Conservation (phyloP, 2,888 invertebrate genomes). For the Drosophila formosana region DNA sequence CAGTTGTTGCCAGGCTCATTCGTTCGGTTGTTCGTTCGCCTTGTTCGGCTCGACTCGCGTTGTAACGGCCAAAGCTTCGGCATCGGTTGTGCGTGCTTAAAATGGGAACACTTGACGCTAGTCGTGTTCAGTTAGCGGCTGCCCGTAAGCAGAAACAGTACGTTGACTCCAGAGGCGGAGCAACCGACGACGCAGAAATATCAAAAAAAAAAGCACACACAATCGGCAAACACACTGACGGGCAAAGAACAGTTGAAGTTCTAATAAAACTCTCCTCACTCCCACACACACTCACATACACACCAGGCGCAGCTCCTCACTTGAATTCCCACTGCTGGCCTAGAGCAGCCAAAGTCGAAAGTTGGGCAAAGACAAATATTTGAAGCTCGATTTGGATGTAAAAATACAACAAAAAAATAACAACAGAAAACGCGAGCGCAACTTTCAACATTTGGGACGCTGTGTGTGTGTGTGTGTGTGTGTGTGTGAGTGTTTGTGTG, state of each 20-base stretch:
- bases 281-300: background rate
- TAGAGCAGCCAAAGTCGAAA: constrained; percentile 23
- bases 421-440: constrained; percentile 33
- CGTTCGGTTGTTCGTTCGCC: background rate
- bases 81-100: constrained; percentile 15
- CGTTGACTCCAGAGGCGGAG: constrained; percentile 42
- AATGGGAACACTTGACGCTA: constrained; percentile 17
- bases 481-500: constrained; percentile 5
- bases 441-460: constrained; percentile 35
- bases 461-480: constrained; percentile 9
- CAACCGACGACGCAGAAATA: background rate
- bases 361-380: constrained; percentile 44
- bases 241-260: background rate
- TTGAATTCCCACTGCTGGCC: constrained; percentile 5
- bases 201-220: background rate
- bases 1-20: background rate
- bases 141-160: constrained; percentile 54
- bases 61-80: constrained; percentile 26
- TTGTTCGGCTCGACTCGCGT: constrained; percentile 13
- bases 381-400: constrained; percentile 19
- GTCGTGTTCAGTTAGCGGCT: constrained; percentile 53
- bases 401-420: constrained; percentile 4
- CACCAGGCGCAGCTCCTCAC: background rate
- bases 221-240: background rate
- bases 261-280: constrained; percentile 1